Base-by-base conservation (phyloP, 1,140 invertebrate genomes). In the Acromyrmex echinatior region DNA sequence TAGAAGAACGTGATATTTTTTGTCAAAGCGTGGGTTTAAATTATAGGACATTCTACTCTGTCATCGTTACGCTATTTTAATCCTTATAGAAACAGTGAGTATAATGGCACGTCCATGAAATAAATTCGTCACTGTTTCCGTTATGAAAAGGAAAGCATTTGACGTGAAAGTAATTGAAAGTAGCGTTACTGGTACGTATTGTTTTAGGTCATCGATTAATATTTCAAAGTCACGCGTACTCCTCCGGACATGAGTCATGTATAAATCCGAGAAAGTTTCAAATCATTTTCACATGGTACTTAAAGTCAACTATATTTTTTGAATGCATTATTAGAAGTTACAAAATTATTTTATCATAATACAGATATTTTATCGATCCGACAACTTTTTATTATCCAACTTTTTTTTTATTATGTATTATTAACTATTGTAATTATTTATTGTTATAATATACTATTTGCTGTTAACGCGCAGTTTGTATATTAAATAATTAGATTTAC, bases 131-230 rank as follows among this genome's bases (percentile, higher is more conserved):
- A 82, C 60, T 82, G 79, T 81, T 60, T 81, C 35, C 53, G 10
- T 25, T 74, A 31, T 82, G 80, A 73, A 82, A 82, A 82, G 68
- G 53, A 74, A 82, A 82, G 70, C 79, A 51, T 39, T 21, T 60
- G 35, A 74, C n/a, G 80, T 82, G 80, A 82, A 82, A 82, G 68
- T 82, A 82, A 82, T 82, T 82, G 80, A 82, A 74, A 82, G 68
- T 82, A 82, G 3, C 53, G 31, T 73, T 45, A 18, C 53, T 60
- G 7, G 77, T 45, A 81, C 12, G 53, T 73, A 73, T 73, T 82
- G 39, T 82, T 31, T 82, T 74, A 49, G 25, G 53, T 82, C 68
- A n/a, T 74, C 25, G 68, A 74, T 82, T 74, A 73, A 82, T 62
- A 60, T 49, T 60, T 82, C 10, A 74, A 25, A 58, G 68, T 60